Conservation (phyloP, 2,113 vertebrate genomes). For the Orycteropus afer region DNA sequence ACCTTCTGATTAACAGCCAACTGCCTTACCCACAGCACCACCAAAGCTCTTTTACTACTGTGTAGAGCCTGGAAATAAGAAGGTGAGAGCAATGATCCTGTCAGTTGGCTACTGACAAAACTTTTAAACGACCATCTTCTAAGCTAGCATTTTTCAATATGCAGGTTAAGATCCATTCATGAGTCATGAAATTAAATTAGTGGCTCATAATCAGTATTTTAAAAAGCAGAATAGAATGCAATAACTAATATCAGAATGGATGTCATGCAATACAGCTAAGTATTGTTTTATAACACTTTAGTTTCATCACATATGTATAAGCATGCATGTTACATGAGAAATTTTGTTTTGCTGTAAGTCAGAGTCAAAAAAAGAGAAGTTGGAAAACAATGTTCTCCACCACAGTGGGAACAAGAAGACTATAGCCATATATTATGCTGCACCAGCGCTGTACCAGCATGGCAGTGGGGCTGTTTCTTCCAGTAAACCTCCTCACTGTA, state of each 20-base stretch:
- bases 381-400: background rate
- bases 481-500: constrained; percentile 34
- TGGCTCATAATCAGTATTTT: background rate
- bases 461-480: background rate
- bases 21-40: too few relatives aligned
- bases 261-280: background rate
- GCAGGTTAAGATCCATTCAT: background rate
- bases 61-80: too few relatives aligned
- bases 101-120: background rate
- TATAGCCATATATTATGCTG: background rate
- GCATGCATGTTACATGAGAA: background rate
- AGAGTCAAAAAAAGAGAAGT: too few relatives aligned
- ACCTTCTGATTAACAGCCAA: too few relatives aligned
- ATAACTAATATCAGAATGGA: background rate
- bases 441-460: background rate
- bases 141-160: background rate
- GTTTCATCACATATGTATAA: background rate
- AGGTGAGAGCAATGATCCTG: background rate
- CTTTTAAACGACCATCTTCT: background rate
- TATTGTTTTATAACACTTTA: background rate
- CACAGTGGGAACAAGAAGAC: background rate
- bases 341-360: background rate
- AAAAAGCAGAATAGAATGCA: background rate
- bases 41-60: too few relatives aligned
- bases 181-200: background rate